These are phyloP conservation scores for Myrmophylax atrothorax DNA, from an alignment of 2,113 vertebrate species.

Conservation along the genomic window DNA sequence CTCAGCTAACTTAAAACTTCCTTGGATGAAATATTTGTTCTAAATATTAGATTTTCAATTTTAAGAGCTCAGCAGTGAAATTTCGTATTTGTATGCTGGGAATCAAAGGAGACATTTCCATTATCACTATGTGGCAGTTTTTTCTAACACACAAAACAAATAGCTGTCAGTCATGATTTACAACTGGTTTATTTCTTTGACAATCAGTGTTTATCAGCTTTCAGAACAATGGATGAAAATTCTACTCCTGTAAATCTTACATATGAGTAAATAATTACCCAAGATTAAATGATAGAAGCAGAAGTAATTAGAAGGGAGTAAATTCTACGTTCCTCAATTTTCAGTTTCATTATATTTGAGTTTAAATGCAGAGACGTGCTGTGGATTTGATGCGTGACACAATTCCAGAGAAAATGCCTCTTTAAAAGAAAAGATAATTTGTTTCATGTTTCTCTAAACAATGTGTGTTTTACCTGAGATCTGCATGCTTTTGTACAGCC, in stretches of 20 bases:
- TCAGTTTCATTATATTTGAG: slow-evolving; percentile 42
- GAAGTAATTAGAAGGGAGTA: slow-evolving; percentile 62
- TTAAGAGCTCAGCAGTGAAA: slow-evolving; percentile 31
- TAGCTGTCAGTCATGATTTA: slow-evolving; percentile 22
- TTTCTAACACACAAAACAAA: slow-evolving; percentile 46
- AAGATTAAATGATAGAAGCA: slow-evolving; percentile 67
- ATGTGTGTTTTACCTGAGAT: background rate
- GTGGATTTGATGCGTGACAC: background rate
- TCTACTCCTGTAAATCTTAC: slow-evolving; percentile 55
- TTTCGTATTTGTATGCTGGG: background rate
- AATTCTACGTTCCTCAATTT: slow-evolving; percentile 47
- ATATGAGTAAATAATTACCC: slow-evolving; percentile 61
- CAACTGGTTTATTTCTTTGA: slow-evolving; percentile 15
- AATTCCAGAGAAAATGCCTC: slow-evolving; percentile 34
- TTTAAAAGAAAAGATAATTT: slow-evolving; percentile 3
- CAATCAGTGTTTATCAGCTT: slow-evolving; percentile 56
- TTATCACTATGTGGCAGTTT: slow-evolving; percentile 1
- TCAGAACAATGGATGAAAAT: slow-evolving; percentile 57
- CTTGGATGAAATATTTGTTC: slow-evolving; percentile 14
- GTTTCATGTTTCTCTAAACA: slow-evolving; percentile 13
- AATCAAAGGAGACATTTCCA: slow-evolving; percentile 22
- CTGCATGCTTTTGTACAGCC: background rate
- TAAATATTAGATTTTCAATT: slow-evolving; percentile 34
- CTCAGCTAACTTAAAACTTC: background rate
- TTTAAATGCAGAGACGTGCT: slow-evolving; percentile 33